phyloP scores from a whole-genome alignment of 2,888 invertebrate genomes.

The Leucania comma region DNA sequence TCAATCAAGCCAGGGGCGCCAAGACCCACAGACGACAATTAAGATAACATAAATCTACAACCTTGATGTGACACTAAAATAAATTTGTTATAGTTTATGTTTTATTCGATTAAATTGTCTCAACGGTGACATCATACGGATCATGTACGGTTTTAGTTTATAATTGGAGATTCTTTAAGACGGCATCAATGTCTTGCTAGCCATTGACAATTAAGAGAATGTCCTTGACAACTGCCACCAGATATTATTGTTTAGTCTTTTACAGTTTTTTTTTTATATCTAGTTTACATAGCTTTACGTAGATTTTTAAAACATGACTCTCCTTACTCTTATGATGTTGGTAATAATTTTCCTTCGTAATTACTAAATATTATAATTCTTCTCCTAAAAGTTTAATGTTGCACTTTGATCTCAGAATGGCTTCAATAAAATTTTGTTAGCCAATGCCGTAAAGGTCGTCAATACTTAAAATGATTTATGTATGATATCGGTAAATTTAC shows the following conservation, averaged over 20 bases:
- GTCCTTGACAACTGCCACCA: not conserved
- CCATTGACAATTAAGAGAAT: not conserved
- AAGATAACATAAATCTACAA: conserved; percentile 39
- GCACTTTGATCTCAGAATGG: not conserved
- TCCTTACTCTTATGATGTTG: not conserved
- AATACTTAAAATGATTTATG: conserved; percentile 17
- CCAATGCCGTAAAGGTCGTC: conserved; percentile 4
- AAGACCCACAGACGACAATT: conserved; percentile 48
- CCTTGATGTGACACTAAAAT: conserved; percentile 55
- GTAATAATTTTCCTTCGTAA: not conserved
- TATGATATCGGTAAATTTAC: not conserved
- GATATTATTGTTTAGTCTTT: not conserved
- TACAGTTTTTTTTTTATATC: not conserved
- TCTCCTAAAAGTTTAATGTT: conserved; percentile 1
- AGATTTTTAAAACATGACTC: not conserved
- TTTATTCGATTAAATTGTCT: conserved; percentile 53
- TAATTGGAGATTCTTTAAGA: conserved; percentile 1
- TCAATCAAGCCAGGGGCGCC: conserved; percentile 51
- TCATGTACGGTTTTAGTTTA: conserved; percentile 29
- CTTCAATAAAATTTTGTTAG: conserved; percentile 18
- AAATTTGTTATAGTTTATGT: conserved; percentile 48
- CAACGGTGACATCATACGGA: conserved; percentile 44
- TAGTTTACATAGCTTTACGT: too few relatives aligned
- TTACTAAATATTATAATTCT: conserved; percentile 5
- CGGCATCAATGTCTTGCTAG: not conserved